Conservation (phyloP, 2,113 vertebrate genomes). For the Limnothrissa miodon region DNA sequence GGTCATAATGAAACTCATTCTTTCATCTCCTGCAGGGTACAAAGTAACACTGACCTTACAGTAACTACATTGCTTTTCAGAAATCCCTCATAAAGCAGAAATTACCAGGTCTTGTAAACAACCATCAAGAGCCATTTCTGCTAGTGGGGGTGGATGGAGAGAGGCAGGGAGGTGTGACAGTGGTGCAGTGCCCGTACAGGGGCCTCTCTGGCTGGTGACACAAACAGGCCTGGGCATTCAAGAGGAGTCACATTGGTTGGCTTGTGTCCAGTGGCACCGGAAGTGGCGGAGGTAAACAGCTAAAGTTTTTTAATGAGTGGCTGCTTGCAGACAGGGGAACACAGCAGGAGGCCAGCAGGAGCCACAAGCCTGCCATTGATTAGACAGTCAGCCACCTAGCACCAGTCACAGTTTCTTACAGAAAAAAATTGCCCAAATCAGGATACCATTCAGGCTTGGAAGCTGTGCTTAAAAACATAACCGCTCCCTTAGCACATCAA, state of each 20-base stretch:
- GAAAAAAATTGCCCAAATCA: neutral
- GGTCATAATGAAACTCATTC: too few species aligned
- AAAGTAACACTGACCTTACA: neutral
- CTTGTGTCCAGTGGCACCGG: slow-evolving; percentile 47
- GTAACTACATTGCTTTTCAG: neutral
- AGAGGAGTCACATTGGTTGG: slow-evolving; percentile 56
- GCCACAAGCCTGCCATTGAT: slow-evolving; percentile 59
- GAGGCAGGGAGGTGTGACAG: slow-evolving; percentile 17
- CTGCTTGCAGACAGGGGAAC: slow-evolving; percentile 51
- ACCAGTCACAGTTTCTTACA: neutral
- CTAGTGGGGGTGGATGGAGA: neutral
- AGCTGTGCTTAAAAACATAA: neutral
- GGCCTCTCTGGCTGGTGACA: slow-evolving; percentile 43
- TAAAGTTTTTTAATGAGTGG: slow-evolving; percentile 45
- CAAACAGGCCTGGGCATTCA: slow-evolving; percentile 48
- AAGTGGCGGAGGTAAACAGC: slow-evolving; percentile 44
- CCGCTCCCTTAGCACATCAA: neutral
- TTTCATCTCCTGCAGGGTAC: neutral
- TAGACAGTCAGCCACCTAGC: slow-evolving; percentile 13
- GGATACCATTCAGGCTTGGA: neutral
- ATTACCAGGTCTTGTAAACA: neutral
- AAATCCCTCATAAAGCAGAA: neutral
- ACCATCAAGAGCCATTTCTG: neutral
- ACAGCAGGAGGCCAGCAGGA: slow-evolving; percentile 33
- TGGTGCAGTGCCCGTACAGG: slow-evolving; percentile 25